Evolutionary conservation across 2,113 vertebrate genomes (phyloP).

Genomic region (Arvicanthis niloticus): DNA sequence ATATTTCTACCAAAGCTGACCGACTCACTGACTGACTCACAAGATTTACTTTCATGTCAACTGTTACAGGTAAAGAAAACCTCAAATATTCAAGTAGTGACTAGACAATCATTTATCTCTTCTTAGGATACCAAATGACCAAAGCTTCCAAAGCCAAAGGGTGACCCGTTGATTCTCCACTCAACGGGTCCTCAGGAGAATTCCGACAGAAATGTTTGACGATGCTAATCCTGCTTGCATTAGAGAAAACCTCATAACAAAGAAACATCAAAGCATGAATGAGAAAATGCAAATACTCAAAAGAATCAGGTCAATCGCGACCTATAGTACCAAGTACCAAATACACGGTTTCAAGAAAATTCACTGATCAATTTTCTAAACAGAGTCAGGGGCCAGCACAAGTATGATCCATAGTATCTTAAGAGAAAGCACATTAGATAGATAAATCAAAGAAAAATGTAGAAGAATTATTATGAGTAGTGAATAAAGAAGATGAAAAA

Average conservation of each 20-base stretch:
- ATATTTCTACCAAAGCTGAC: slow-evolving; percentile 42
- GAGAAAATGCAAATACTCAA: slow-evolving; percentile 53
- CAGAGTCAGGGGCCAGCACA: slow-evolving; percentile 26
- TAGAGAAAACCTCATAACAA: slow-evolving; percentile 29
- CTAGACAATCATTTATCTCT: slow-evolving; percentile 16
- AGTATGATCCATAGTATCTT: slow-evolving; percentile 21
- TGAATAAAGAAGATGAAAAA: slow-evolving; percentile 59
- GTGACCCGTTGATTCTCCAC: background rate
- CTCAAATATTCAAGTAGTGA: background rate
- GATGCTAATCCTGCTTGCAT: slow-evolving; percentile 52
- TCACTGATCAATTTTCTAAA: background rate
- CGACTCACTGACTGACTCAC: background rate
- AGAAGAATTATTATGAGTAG: slow-evolving; percentile 30
- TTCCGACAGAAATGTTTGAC: slow-evolving; percentile 55
- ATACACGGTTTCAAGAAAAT: slow-evolving; percentile 21
- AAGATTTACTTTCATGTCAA: slow-evolving; percentile 37
- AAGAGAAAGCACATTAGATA: slow-evolving; percentile 47
- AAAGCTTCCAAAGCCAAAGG: background rate
- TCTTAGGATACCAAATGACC: slow-evolving; percentile 6
- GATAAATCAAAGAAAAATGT: slow-evolving; percentile 63
- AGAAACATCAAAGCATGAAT: slow-evolving; percentile 46
- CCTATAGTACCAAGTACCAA: background rate
- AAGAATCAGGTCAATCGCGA: slow-evolving; percentile 48
- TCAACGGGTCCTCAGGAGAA: slow-evolving; percentile 3
- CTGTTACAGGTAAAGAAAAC: slow-evolving; percentile 3